Conservation (phyloP, 1,140 invertebrate species). For the Lepidostoma basale region DNA sequence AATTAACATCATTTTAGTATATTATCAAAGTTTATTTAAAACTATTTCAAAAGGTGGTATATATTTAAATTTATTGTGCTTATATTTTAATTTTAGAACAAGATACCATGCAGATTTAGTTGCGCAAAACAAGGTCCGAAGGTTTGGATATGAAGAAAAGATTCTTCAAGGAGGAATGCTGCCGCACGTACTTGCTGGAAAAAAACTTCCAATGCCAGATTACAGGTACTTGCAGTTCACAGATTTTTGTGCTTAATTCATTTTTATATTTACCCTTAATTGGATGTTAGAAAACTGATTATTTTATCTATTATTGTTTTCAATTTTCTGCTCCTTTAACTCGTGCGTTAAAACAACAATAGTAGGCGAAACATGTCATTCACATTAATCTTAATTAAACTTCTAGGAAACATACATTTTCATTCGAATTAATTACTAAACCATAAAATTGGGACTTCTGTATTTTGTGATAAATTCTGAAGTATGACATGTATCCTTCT, state of each 20-base stretch:
- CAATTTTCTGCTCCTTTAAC: neutral
- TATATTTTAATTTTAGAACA: constrained; percentile 49
- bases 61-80: neutral
- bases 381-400: too few relatives aligned
- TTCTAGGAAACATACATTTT: too few relatives aligned
- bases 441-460: too few relatives aligned
- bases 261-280: too few relatives aligned
- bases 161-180: constrained; percentile 70
- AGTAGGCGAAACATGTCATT: too few relatives aligned
- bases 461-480: too few relatives aligned
- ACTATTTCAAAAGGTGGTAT: neutral
- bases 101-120: constrained; percentile 74
- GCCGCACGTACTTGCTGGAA: constrained; percentile 63
- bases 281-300: neutral
- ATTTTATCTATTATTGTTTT: neutral
- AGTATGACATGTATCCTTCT: too few relatives aligned
- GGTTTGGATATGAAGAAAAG: constrained; percentile 74
- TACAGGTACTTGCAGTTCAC: constrained; percentile 63
- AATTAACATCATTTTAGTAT: neutral
- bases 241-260: neutral
- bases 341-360: neutral
- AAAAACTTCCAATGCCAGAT: constrained; percentile 67
- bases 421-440: too few relatives aligned
- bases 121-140: constrained; percentile 64
- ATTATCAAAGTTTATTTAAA: neutral